phyloP scores from a whole-genome alignment of 2,888 invertebrate genomes.

The Strigamia transsilvanica region DNA sequence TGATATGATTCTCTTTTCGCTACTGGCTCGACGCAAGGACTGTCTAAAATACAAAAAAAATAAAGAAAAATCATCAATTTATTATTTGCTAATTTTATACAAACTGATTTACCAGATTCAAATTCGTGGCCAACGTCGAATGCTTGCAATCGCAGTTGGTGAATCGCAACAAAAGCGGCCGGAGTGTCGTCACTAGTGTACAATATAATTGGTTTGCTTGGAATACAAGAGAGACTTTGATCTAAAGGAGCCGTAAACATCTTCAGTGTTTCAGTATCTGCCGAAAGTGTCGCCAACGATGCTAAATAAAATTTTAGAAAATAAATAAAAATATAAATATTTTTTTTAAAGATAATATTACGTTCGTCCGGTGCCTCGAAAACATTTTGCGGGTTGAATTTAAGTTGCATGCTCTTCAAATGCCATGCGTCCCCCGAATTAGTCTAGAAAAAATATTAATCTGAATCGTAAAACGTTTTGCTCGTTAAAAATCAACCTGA shows the following conservation, averaged over 20 bases:
- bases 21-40: not conserved
- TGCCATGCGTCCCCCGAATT: not conserved
- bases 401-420: not conserved
- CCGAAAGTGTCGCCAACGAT: not conserved
- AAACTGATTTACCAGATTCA: constrained; percentile 67
- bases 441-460: not conserved
- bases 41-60: not conserved
- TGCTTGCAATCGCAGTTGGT: constrained; percentile 81
- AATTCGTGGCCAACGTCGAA: constrained; percentile 85
- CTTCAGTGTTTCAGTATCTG: not conserved
- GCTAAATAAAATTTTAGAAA: not conserved
- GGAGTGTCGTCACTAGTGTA: constrained; percentile 65
- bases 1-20: constrained; percentile 62
- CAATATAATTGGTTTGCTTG: constrained; percentile 71
- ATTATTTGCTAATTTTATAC: not conserved
- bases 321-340: not conserved
- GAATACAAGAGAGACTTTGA: constrained; percentile 81
- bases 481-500: not conserved
- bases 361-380: not conserved
- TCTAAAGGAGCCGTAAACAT: constrained; percentile 61
- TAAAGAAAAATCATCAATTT: not conserved
- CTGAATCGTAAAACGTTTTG: not conserved
- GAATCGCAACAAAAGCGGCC: constrained; percentile 72
- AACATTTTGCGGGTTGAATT: constrained; percentile 11
- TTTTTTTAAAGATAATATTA: no score